phyloP scores from a whole-genome alignment of 2,797 vertebrate genomes.

The Paratrypauchen microcephalus region DNA sequence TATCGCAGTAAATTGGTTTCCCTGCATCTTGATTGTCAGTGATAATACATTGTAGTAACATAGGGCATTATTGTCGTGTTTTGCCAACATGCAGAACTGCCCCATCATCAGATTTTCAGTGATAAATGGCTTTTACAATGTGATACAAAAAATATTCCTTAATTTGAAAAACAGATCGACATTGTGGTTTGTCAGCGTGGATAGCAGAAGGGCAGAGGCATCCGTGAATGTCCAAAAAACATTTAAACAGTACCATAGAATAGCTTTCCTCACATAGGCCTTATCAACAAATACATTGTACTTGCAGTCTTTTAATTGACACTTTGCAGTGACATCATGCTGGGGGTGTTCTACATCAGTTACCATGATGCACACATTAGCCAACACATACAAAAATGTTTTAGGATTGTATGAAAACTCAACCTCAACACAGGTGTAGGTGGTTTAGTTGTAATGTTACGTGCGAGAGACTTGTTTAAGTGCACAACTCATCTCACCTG shows the following conservation, averaged over 20 bases:
- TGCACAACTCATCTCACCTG: too few species aligned
- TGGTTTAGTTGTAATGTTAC: too few species aligned
- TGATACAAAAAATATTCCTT: not conserved
- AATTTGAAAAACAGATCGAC: constrained; percentile 4
- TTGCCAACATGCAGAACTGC: not conserved
- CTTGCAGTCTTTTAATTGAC: not conserved
- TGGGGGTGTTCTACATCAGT: too few species aligned
- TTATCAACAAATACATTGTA: not conserved
- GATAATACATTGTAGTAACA: not conserved
- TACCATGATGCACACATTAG: too few species aligned
- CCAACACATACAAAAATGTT: too few species aligned
- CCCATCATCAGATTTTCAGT: constrained; percentile 21
- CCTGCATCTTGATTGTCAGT: constrained; percentile 3
- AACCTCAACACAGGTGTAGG: too few species aligned
- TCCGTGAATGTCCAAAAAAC: constrained; percentile 14
- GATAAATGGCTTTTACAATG: constrained; percentile 18
- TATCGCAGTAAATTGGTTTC: constrained; percentile 14
- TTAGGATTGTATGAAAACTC: too few species aligned
- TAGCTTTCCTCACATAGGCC: constrained; percentile 10
- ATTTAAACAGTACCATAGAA: not conserved
- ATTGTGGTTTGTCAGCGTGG: not conserved
- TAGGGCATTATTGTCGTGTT: not conserved
- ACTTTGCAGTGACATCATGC: too few species aligned
- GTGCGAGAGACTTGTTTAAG: too few species aligned
- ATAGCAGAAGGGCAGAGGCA: constrained; percentile 8